Evolutionary conservation across 2,113 vertebrate genomes (phyloP).

Genomic region (Sinocyclocheilus grahami): DNA sequence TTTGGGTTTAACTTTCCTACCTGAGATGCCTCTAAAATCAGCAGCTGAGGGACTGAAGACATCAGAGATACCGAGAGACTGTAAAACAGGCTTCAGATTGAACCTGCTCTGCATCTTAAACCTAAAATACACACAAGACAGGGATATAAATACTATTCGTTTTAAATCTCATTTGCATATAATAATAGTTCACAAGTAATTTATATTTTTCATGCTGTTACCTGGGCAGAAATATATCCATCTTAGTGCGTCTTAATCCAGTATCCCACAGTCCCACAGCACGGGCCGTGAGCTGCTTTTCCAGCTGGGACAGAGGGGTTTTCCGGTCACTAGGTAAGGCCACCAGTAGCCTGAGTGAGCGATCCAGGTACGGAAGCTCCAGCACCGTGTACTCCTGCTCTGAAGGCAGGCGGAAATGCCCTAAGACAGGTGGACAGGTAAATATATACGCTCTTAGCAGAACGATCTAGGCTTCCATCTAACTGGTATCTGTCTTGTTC

Average conservation of each 20-base stretch:
- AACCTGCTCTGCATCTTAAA: slow-evolving; percentile 87
- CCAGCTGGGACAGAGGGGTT: slow-evolving; percentile 73
- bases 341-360: slow-evolving; percentile 80
- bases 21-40: slow-evolving; percentile 90
- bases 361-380: slow-evolving; percentile 83
- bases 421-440: slow-evolving; percentile 63
- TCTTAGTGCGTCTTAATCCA: slow-evolving; percentile 80
- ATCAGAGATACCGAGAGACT: slow-evolving; percentile 83
- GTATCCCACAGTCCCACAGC: slow-evolving; percentile 78
- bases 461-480: neutral
- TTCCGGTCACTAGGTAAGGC: slow-evolving; percentile 81
- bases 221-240: slow-evolving; percentile 91
- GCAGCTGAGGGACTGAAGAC: slow-evolving; percentile 83
- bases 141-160: neutral
- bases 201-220: slow-evolving; percentile 54
- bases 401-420: slow-evolving; percentile 79
- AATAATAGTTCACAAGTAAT: neutral
- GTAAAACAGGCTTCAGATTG: slow-evolving; percentile 82
- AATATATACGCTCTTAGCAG: neutral
- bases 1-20: slow-evolving; percentile 63
- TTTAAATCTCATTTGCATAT: neutral
- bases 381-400: slow-evolving; percentile 78
- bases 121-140: slow-evolving; percentile 68
- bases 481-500: neutral
- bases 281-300: slow-evolving; percentile 79